phyloP scores from a whole-genome alignment of 2,888 invertebrate species.

The Cantharis rufa region DNA sequence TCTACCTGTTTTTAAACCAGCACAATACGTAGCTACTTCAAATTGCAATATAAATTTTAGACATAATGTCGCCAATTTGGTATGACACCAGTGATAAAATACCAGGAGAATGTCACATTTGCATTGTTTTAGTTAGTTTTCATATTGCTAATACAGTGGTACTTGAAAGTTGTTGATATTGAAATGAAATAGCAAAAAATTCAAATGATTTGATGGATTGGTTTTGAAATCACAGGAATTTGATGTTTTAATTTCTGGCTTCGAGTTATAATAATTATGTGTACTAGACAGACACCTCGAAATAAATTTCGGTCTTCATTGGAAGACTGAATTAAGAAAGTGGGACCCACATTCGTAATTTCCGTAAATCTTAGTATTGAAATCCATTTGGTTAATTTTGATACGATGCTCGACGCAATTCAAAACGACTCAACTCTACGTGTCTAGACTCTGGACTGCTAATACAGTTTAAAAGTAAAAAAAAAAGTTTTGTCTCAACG shows the following conservation, averaged over 20 bases:
- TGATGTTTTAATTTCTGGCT: not conserved
- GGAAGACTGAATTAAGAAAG: no score
- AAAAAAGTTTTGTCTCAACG: no score
- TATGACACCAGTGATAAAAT: not conserved
- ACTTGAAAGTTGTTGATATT: not conserved
- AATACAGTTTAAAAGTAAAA: no score
- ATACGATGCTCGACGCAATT: no score
- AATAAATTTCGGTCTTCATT: no score
- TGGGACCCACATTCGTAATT: no score
- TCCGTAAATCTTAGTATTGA: no score
- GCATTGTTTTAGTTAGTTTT: not conserved
- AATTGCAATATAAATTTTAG: not conserved
- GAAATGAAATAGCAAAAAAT: not conserved
- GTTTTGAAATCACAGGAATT: not conserved
- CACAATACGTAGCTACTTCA: not conserved
- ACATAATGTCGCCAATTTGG: not conserved
- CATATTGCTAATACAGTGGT: not conserved
- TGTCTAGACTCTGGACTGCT: no score
- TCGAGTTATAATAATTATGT: not conserved
- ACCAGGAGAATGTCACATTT: not conserved
- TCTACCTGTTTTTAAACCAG: constrained; percentile 12
- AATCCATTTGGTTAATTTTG: no score
- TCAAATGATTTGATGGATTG: not conserved
- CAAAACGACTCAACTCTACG: no score
- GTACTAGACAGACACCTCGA: no score